These are phyloP conservation scores for Leucoptera coffeella DNA, from an alignment of 2,888 invertebrate species.

Conservation along the genomic window DNA sequence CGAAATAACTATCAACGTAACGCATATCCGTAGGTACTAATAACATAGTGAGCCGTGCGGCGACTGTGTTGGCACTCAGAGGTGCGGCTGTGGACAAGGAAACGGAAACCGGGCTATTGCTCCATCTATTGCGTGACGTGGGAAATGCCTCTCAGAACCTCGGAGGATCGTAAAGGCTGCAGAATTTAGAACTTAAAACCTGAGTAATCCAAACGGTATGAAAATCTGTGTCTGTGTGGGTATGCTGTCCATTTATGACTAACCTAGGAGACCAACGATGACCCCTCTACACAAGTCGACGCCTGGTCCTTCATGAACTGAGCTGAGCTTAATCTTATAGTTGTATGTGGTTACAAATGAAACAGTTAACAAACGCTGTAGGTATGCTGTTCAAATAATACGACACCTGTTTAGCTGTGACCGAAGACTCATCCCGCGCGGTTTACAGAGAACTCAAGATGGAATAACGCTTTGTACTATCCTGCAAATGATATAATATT, in stretches of 20 bases:
- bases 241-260: too few relatives aligned
- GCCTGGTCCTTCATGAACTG: constrained; percentile 52
- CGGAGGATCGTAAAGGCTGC: too few relatives aligned
- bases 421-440: constrained; percentile 34
- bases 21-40: constrained; percentile 33
- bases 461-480: constrained; percentile 30
- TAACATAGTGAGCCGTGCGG: constrained; percentile 46
- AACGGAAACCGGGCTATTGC: constrained; percentile 43
- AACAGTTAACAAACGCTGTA: constrained; percentile 51
- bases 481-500: constrained; percentile 39
- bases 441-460: constrained; percentile 28
- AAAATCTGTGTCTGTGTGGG: too few relatives aligned
- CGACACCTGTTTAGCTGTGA: constrained; percentile 47
- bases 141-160: too few relatives aligned
- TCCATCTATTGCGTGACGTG: constrained; percentile 10
- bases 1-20: constrained; percentile 44
- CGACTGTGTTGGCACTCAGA: constrained; percentile 31
- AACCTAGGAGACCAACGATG: too few relatives aligned
- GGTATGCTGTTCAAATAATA: too few relatives aligned
- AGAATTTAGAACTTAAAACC: too few relatives aligned
- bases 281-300: constrained; percentile 51
- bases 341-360: constrained; percentile 48
- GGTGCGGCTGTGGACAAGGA: constrained; percentile 25
- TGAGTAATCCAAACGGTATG: too few relatives aligned
- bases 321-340: constrained; percentile 43